Evolutionary conservation across 37 sponge, comb jelly and placozoan genomes (phyloP), one percentile per base, ranked within the genome.

Genomic region (Trichoplax adhaerens): DNA sequence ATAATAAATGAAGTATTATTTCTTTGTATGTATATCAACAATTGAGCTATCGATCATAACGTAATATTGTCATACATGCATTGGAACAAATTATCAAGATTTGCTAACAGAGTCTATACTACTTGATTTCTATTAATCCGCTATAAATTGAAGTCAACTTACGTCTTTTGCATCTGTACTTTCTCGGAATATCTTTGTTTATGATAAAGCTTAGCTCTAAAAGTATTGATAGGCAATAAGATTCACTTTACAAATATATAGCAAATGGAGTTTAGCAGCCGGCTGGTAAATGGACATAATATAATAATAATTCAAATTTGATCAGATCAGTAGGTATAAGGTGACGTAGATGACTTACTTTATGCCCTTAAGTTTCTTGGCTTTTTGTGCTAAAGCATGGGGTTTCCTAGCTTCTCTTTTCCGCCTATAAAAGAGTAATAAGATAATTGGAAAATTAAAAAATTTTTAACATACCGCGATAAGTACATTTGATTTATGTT

Each of bases 161-260:
- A 87, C 88, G 74, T 85, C 56, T 93, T 93, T 82, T 87, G 86
- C 91, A 98, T 93, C 65, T 79, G 80, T 4, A 98, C 72, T 73
- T 98, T 98, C 80, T 92, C 94, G 3, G 88, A 65, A 71, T 77
- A 87, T 49, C 99, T 72, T 77, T 98, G 83, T 66, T 76, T 83
- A 77, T 98, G 89, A 79, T 98, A 98, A 54, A 98, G 48, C 79
- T 98, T 98, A 46, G 99, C 99, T 66, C 92, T 91, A 60, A 4
- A 50, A 5, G 58, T 0, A 12, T 5, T 50, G n/a, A 1, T 10
- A 8, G 2, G 77, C 0, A 1, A 70, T 1, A 60, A 7, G 56
- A 4, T 53, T 50, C 75, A 67, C 46, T 52, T 56, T n/a, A 66
- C 75, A 68, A 3, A 67, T n/a, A 65, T 66, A 4, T 74, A 66